These are phyloP conservation scores for Spermophilus dauricus DNA, from an alignment of 2,113 vertebrate species.

Conservation along the genomic window DNA sequence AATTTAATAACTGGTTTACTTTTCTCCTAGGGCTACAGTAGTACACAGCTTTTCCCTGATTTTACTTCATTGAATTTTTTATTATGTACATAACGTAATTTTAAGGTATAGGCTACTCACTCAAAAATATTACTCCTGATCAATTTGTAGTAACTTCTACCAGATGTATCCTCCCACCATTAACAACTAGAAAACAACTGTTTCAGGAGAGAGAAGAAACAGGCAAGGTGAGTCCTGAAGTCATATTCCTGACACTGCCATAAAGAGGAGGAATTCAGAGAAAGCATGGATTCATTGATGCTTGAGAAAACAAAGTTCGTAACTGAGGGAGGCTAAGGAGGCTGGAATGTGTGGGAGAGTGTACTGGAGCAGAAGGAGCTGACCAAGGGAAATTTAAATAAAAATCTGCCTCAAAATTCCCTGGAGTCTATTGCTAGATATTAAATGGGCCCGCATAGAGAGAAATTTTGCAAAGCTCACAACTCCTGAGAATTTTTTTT, in stretches of 20 bases:
- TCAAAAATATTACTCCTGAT: constrained; percentile 51
- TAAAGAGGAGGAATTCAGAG: not conserved
- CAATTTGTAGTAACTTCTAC: not conserved
- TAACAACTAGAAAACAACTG: constrained; percentile 38
- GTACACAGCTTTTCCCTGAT: not conserved
- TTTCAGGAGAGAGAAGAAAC: constrained; percentile 39
- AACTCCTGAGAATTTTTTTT: not conserved
- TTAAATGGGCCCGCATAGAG: not conserved
- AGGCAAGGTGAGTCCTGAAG: not conserved
- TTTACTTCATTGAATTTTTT: not conserved
- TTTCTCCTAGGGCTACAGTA: not conserved
- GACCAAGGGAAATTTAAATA: not conserved
- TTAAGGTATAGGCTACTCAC: not conserved
- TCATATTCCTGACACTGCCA: not conserved
- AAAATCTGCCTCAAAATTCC: not conserved
- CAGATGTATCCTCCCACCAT: not conserved
- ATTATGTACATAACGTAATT: not conserved
- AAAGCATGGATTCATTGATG: not conserved
- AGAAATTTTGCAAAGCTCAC: constrained; percentile 21
- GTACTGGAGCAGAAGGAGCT: not conserved
- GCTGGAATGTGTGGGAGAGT: not conserved
- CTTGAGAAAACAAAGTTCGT: not conserved
- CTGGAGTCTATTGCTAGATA: not conserved
- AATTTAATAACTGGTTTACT: constrained; percentile 35
- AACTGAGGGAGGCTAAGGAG: not conserved